Evolutionary conservation across 2,888 invertebrate genomes (phyloP).

Genomic region (Osmoderma eremita): DNA sequence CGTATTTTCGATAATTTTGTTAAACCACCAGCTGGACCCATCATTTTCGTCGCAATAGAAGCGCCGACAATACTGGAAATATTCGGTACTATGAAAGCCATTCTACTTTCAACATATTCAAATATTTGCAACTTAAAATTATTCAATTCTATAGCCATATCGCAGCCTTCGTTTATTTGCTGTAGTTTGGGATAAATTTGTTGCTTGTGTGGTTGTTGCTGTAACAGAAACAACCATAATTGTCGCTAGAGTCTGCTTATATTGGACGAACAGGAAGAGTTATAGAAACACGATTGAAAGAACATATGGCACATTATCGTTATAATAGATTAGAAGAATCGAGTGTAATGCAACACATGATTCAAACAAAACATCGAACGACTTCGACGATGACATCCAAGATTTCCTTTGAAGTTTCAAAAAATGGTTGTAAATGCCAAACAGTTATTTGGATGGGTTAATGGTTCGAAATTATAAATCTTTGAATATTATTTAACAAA

Average conservation of each 20-base stretch:
- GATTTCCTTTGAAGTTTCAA: too few relatives aligned
- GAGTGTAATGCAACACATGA: too few relatives aligned
- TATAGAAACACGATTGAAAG: too few relatives aligned
- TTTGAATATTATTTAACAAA: too few relatives aligned
- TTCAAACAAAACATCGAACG: too few relatives aligned
- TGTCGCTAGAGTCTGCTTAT: constrained; percentile 98
- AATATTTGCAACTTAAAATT: constrained; percentile 90
- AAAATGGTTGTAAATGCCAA: too few relatives aligned
- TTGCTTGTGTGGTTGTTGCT: constrained; percentile 99
- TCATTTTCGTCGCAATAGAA: constrained; percentile 93
- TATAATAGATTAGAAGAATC: too few relatives aligned
- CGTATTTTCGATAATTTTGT: constrained; percentile 97
- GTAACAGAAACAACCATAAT: constrained; percentile 99
- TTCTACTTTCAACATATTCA: constrained; percentile 97
- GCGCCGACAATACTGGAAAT: constrained; percentile 94
- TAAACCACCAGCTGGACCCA: constrained; percentile 96
- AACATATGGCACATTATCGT: too few relatives aligned
- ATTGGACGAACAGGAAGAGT: too few relatives aligned
- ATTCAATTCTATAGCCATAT: constrained; percentile 93
- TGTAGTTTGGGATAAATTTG: constrained; percentile 79
- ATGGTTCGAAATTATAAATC: too few relatives aligned
- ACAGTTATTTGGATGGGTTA: too few relatives aligned
- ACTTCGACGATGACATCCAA: too few relatives aligned
- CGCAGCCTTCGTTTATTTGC: constrained; percentile 91
- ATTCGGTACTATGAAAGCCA: constrained; percentile 99